phyloP scores from a whole-genome alignment of 2,888 invertebrate species.

The Hypolimnas misippus region DNA sequence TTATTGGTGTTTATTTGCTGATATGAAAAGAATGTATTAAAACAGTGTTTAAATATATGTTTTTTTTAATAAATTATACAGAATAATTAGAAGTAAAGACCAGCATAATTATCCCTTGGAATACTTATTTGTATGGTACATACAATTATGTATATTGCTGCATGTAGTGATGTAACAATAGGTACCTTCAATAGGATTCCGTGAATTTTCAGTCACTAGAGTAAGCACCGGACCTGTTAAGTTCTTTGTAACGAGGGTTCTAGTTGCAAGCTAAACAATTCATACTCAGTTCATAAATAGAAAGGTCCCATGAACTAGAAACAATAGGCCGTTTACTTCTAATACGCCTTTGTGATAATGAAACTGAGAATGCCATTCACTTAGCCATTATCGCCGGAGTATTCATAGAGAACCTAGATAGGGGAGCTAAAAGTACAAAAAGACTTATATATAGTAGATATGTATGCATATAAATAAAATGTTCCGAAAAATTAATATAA shows the following conservation, averaged over 20 bases:
- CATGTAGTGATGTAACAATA: no score
- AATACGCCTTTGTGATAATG: constrained; percentile 74
- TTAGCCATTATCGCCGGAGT: neutral
- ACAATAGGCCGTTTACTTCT: constrained; percentile 76
- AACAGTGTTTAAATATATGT: no score
- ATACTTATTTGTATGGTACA: no score
- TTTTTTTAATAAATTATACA: no score
- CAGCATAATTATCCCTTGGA: no score
- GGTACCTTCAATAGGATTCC: constrained; percentile 20
- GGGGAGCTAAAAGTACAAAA: neutral
- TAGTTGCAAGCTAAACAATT: constrained; percentile 67
- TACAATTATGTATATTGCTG: no score
- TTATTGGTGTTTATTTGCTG: no score
- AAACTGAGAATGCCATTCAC: constrained; percentile 9
- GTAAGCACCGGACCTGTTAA: constrained; percentile 38
- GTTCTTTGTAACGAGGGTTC: constrained; percentile 50
- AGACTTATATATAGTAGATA: no score
- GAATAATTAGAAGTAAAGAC: no score
- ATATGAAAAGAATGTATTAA: no score
- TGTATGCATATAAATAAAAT: no score
- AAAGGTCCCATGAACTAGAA: constrained; percentile 65
- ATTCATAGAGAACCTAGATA: neutral
- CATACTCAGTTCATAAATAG: constrained; percentile 64
- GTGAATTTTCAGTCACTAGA: constrained; percentile 33
- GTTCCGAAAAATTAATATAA: no score